Base-by-base conservation (phyloP, 2,797 vertebrate species). In the Sebastolobus alascanus region DNA sequence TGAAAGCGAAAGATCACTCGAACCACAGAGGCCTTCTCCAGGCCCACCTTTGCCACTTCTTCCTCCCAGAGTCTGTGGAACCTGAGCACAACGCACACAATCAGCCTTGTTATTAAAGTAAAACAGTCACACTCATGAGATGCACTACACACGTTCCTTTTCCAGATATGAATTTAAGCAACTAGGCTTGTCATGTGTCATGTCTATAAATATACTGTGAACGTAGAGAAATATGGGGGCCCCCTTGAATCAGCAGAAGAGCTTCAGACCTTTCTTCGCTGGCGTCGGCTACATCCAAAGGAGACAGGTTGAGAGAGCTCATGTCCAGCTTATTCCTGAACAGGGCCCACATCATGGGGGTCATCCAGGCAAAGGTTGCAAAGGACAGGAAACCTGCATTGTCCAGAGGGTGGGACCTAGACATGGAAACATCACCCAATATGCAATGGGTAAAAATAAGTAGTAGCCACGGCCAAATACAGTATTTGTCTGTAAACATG, bases 341-440 rank as follows among this genome's bases (percentile, higher is more conserved):
- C 14, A 94, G 58, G 55, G 64, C 84, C 87, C 96, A 93, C 95
- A 96, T 95, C 87, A 97, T 87, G 1, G 91, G 88, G 0, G 92
- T 96, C 92, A 97, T 91, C 96, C 96, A 97, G 73, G 92, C 77
- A 75, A 95, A 97, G 0, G 91, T 94, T 4, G 91, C 13, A 3
- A 96, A 97, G 37, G 95, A 96, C 63, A 97, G 75, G 35, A 97
- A 94, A 1, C 96, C 96, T 0, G 94, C 96, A 2, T 94, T 90
- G 38, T 97, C 96, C 40, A 96, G 1, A 1, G 96, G 95, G 73
- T 96, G 94, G 33, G 93, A 68, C 22, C 96, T 94, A 75, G 7
- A 83, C 69, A 87, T 5, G 37, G 52, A 55, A 68, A 68, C 77
- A 60, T 33, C 27, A 72, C 5, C 3, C 14, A 52, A 16, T 56